A percentile compares a stretch with the other conserved stretches of the same genome.
Conservation (phyloP, 2,797 vertebrate genomes). For the Diglossa cyanea region DNA sequence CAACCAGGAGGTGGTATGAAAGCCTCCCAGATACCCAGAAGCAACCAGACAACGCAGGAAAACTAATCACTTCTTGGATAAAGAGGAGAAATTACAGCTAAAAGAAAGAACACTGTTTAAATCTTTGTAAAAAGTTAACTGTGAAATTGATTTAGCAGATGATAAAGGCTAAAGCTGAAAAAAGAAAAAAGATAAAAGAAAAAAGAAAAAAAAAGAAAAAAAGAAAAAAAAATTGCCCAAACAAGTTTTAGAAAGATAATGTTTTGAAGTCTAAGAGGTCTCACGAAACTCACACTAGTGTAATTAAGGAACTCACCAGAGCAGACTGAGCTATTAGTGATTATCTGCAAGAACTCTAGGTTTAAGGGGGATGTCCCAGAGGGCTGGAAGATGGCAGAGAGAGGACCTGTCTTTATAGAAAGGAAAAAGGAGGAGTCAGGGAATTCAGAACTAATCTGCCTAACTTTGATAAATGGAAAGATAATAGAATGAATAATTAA, state of each 20-base stretch:
- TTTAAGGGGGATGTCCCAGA: constrained; percentile 17
- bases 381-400: background rate
- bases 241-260: background rate
- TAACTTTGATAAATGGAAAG: constrained; percentile 26
- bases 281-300: background rate
- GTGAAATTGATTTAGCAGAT: background rate
- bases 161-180: background rate
- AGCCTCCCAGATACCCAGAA: background rate
- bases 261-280: background rate
- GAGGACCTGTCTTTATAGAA: background rate
- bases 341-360: constrained; percentile 11
- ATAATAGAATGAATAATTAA: constrained; percentile 11
- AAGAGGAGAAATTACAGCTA: background rate
- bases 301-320: constrained; percentile 39
- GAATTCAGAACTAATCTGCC: constrained; percentile 3
- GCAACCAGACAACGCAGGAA: background rate
- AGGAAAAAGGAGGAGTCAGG: constrained; percentile 15
- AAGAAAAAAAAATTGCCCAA: background rate
- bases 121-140: background rate
- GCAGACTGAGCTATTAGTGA: background rate
- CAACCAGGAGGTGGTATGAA: background rate
- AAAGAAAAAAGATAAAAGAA: background rate
- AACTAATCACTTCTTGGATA: background rate
- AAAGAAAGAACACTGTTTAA: background rate
- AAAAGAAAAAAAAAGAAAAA: background rate